Percentiles rank a stretch among this genome's conserved stretches.
These are phyloP conservation scores for Ictalurus furcatus DNA, from an alignment of 2,113 vertebrate species.

Conservation along the genomic window DNA sequence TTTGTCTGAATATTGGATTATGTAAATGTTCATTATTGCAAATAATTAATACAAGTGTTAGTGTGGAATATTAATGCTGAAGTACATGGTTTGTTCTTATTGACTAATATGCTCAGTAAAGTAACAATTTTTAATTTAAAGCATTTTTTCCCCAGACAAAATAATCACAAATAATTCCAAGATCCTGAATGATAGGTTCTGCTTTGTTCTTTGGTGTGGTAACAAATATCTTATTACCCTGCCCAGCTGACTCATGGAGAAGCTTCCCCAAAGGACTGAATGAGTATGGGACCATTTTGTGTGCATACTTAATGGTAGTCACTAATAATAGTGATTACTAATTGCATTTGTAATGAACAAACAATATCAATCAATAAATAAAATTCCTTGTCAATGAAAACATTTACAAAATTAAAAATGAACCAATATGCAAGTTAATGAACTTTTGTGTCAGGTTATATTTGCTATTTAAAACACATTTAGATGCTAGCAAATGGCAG, in stretches of 20 bases:
- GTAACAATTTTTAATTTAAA: neutral
- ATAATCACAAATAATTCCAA: neutral
- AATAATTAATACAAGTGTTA: neutral
- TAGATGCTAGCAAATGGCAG: neutral
- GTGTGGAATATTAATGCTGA: neutral
- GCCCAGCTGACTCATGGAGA: neutral
- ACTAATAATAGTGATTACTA: neutral
- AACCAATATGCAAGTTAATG: neutral
- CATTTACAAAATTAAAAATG: neutral
- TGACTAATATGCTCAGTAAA: neutral
- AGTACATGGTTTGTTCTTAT: neutral
- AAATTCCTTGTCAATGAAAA: neutral
- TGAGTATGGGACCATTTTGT: neutral
- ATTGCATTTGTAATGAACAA: neutral
- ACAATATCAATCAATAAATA: neutral
- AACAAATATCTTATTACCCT: neutral
- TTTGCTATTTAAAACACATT: neutral
- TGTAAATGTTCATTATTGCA: too few relatives aligned
- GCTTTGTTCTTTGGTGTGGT: neutral
- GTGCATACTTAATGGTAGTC: too few relatives aligned
- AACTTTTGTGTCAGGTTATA: neutral
- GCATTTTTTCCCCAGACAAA: neutral
- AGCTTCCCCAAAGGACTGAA: neutral
- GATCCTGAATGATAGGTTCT: neutral
- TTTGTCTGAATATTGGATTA: neutral